These are phyloP conservation scores for Chamaetylas fuelleborni DNA, from an alignment of 2,113 vertebrate species.

Conservation along the genomic window DNA sequence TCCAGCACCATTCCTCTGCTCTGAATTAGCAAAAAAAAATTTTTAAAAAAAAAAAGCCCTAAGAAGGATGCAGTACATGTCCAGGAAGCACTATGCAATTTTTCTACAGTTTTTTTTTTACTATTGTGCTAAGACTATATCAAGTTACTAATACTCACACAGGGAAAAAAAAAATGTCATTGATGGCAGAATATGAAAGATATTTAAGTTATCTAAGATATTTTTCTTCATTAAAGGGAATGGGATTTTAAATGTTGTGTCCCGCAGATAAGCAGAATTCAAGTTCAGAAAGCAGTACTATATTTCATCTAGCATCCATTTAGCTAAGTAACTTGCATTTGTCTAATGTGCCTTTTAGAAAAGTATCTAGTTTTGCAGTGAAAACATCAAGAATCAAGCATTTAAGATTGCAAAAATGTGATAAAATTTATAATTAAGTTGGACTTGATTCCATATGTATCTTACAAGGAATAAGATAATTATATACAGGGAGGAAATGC, in stretches of 20 bases:
- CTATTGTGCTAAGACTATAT: background rate
- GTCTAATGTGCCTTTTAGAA: background rate
- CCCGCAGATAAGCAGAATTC: background rate
- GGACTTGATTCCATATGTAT: background rate
- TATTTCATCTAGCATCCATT: background rate
- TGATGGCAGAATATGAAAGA: background rate
- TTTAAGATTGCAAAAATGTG: background rate
- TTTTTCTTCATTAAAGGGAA: background rate
- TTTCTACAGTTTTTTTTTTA: background rate
- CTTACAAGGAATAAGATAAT: background rate
- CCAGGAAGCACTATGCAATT: background rate
- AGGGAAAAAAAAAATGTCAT: background rate
- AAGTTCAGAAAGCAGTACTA: background rate
- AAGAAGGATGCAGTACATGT: background rate
- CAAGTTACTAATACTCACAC: background rate
- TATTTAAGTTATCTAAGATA: background rate
- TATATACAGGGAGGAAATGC: background rate
- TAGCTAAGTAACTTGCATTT: background rate
- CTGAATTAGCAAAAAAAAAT: background rate
- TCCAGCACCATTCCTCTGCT: background rate
- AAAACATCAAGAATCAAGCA: background rate
- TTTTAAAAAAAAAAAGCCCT: background rate
- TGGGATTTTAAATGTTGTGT: background rate
- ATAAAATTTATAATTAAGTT: background rate
- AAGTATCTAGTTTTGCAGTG: background rate